phyloP scores from a whole-genome alignment of 2,888 invertebrate genomes.

The Resseliella maxima region DNA sequence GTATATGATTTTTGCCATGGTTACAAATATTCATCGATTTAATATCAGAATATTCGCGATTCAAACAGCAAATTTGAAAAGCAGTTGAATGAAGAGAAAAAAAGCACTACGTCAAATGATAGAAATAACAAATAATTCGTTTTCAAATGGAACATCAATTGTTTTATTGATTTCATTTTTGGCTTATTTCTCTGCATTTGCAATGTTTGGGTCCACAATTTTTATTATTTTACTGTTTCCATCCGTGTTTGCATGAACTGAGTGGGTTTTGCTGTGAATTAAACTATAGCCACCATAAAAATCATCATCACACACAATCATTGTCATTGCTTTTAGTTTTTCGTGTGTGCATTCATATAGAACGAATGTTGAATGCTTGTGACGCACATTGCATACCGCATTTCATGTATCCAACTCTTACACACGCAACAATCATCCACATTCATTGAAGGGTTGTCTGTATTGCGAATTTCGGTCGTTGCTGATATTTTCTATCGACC shows the following conservation, averaged over 20 bases:
- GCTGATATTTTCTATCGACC: slow-evolving; percentile 32
- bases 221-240: too few species aligned
- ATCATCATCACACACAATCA: slow-evolving; percentile 53
- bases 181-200: too few species aligned
- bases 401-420: not conserved
- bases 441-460: not conserved
- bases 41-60: too few species aligned
- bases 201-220: not conserved
- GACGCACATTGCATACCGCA: slow-evolving; percentile 51
- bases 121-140: too few species aligned
- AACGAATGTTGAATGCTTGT: slow-evolving; percentile 36
- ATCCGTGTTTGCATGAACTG: not conserved
- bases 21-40: too few species aligned
- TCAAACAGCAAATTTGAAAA: too few species aligned
- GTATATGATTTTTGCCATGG: too few species aligned
- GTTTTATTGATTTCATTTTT: too few species aligned
- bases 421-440: not conserved
- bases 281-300: slow-evolving; percentile 22
- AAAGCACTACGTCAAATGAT: too few species aligned
- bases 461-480: not conserved
- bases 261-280: slow-evolving; percentile 48
- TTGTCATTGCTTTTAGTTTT: not conserved
- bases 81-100: too few species aligned
- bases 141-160: too few species aligned
- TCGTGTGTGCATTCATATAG: slow-evolving; percentile 14